Evolutionary conservation across 92 coral and sea anemone species (phyloP).

Genomic region (Zoanthus sociatus): DNA sequence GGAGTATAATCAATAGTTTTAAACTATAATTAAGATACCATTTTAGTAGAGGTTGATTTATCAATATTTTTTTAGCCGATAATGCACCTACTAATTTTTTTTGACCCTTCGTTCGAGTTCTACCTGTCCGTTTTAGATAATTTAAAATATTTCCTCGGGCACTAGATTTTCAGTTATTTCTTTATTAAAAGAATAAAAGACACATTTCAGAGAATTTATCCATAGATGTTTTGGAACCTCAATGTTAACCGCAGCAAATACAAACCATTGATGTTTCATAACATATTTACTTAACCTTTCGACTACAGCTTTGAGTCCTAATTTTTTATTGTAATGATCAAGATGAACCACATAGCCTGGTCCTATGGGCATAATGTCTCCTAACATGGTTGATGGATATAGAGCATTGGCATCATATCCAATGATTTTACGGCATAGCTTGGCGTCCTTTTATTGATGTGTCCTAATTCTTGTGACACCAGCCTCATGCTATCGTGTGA

Average conservation of each 20-base stretch:
- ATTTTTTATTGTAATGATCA: too few relatives aligned
- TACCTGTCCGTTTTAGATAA: not conserved
- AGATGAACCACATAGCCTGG: too few relatives aligned
- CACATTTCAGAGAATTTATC: not conserved
- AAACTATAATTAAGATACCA: conserved; percentile 29
- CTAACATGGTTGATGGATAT: too few relatives aligned
- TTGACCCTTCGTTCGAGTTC: not conserved
- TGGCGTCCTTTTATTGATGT: too few relatives aligned
- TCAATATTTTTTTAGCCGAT: not conserved
- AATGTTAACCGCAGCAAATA: conserved; percentile 20
- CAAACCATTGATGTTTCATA: too few relatives aligned
- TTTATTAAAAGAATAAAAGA: not conserved
- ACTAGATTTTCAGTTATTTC: conserved; percentile 10
- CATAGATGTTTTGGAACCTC: not conserved
- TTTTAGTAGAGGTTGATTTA: not conserved
- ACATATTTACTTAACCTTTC: too few relatives aligned
- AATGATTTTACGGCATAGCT: too few relatives aligned
- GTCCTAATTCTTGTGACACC: too few relatives aligned
- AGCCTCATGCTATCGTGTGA: too few relatives aligned
- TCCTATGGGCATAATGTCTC: too few relatives aligned
- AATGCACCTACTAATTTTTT: conserved; percentile 13
- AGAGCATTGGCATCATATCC: too few relatives aligned
- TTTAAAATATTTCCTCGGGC: not conserved
- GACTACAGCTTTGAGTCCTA: too few relatives aligned
- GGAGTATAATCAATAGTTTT: not conserved